Evolutionary conservation across 2,113 vertebrate genomes (phyloP), one percentile per base, ranked within the genome.

Genomic region (Microcebus griseorufus): DNA sequence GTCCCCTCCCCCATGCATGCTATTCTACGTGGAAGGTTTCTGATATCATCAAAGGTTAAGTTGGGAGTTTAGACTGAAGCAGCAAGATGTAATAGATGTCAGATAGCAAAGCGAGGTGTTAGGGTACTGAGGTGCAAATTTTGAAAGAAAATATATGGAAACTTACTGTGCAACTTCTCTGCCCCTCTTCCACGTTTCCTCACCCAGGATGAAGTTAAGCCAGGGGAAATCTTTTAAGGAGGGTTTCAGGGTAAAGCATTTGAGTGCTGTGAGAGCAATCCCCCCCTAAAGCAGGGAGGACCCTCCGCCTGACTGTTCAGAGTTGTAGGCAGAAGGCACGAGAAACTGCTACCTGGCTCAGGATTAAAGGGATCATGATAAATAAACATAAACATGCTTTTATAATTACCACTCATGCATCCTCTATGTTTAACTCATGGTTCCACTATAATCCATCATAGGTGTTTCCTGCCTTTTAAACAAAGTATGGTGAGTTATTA

Each of bases 11-110:
- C 37, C 17, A 0, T 69, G 83, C 60, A 70, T 60, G 64, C 39
- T 85, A 87, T 53, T 83, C 73, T 78, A 48, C 9, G 67, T 93
- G 80, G 88, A 88, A 94, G 51, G 12, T 91, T 79, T 97, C 67
- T 70, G 91, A 82, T 8, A 14, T 75, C 65, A 86, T 92, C 82
- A 70, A 83, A 65, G 72, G 39, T 83, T 93, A 93, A 88, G 53
- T 20, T 91, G 42, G 65, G 96, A 62, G 51, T 97, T 93, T 93
- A 82, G 48, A 73, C 45, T 34, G 29, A 91, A 34, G 37, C 65
- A 79, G 55, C 2, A 37, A 82, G 76, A 64, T 58, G 70, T 51
- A 58, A 67, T 9, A 88, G 62, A 51, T n/a, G 20, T 37, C 53
- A 67, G 60, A 72, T 8, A 93, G 65, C 53, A 94, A 87, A 76